These are phyloP conservation scores for Naja naja DNA, from an alignment of 2,113 vertebrate species.

Conservation along the genomic window DNA sequence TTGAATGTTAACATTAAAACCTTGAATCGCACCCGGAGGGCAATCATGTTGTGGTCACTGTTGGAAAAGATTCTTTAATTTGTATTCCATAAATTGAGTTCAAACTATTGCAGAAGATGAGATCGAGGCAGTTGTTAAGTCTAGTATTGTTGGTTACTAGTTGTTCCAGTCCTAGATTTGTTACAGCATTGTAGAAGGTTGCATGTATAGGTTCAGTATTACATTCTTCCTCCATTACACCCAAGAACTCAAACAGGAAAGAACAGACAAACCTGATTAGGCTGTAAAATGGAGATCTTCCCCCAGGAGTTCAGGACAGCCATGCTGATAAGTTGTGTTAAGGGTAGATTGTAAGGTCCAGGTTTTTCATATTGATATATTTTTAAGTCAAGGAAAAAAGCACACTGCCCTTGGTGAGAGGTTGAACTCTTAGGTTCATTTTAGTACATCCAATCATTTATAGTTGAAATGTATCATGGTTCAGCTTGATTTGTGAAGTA, in stretches of 20 bases:
- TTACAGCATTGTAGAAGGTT: too few species aligned
- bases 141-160: too few species aligned
- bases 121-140: too few species aligned
- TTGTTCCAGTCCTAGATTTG: too few species aligned
- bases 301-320: background rate
- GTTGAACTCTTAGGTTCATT: background rate
- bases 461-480: background rate
- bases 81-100: too few species aligned
- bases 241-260: background rate
- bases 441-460: background rate
- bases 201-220: too few species aligned
- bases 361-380: background rate
- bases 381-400: background rate
- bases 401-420: background rate
- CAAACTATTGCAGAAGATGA: too few species aligned
- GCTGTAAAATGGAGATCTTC: background rate
- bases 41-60: too few species aligned
- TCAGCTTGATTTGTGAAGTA: background rate
- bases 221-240: background rate
- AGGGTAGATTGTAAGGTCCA: background rate
- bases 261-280: background rate
- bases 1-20: too few species aligned
- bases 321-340: background rate
- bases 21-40: too few species aligned
- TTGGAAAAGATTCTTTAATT: too few species aligned